Evolutionary conservation across 2,888 invertebrate species (phyloP).

Genomic region (Cosmia trapezina): DNA sequence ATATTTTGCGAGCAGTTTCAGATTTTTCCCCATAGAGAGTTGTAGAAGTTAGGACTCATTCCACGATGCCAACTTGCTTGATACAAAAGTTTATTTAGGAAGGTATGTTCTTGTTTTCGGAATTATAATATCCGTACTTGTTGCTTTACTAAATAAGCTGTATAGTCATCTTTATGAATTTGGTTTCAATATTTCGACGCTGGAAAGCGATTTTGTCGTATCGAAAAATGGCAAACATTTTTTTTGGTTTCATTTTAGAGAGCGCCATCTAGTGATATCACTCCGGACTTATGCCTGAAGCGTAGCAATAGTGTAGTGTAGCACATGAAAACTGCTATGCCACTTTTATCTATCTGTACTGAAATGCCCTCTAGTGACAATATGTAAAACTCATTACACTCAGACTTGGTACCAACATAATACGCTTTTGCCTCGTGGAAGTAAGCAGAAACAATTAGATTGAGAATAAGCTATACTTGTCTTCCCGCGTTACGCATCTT

Average conservation of each 20-base stretch:
- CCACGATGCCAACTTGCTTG: too few species aligned
- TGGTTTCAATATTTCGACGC: neutral
- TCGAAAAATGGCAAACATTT: too few species aligned
- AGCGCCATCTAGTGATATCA: conserved; percentile 38
- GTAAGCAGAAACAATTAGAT: neutral
- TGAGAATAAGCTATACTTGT: neutral
- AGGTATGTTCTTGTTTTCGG: too few species aligned
- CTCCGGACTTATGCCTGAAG: conserved; percentile 1
- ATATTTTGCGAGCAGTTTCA: too few species aligned
- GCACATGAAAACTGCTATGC: neutral
- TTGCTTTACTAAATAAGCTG: neutral
- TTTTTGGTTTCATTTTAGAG: neutral
- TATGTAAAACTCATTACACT: neutral
- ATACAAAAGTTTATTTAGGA: neutral
- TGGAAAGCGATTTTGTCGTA: too few species aligned
- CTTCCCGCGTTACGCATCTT: neutral
- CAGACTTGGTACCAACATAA: neutral
- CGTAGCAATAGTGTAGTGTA: neutral
- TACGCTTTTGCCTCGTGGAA: neutral
- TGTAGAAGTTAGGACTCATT: neutral
- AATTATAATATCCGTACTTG: too few species aligned
- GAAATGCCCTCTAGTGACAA: conserved; percentile 33
- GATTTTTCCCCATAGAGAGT: neutral
- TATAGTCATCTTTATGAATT: neutral
- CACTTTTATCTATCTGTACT: conserved; percentile 1